Conservation (phyloP, 2,113 vertebrate genomes). For the Atlantisia rogersi region DNA sequence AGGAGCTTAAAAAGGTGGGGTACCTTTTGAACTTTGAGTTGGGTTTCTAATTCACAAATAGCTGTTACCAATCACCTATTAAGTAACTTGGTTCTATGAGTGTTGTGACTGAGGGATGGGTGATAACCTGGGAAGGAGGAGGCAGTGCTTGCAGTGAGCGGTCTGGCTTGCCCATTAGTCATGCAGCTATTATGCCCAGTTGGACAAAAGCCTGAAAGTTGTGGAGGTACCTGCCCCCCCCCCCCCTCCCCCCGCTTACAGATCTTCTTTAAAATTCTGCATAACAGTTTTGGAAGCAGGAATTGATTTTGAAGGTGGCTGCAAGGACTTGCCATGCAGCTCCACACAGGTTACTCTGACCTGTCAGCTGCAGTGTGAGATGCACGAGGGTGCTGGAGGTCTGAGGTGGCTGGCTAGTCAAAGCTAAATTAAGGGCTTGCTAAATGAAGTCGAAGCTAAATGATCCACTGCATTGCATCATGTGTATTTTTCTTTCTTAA, state of each 20-base stretch:
- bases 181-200: rapidly evolving
- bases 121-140: background rate
- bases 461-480: background rate
- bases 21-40: background rate
- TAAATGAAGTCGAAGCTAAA: background rate
- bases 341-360: rapidly evolving
- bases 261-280: background rate
- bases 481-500: background rate
- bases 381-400: rapidly evolving
- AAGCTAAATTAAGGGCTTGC: background rate
- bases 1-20: background rate
- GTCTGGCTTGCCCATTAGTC: background rate
- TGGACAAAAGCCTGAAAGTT: background rate
- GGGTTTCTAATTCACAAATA: background rate
- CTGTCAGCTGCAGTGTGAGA: rapidly evolving
- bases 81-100: background rate
- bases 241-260: too few relatives aligned
- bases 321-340: rapidly evolving
- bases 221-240: background rate
- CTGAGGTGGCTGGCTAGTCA: background rate
- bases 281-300: background rate
- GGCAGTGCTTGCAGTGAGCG: background rate
- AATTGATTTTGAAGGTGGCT: background rate
- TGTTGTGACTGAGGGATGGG: background rate
- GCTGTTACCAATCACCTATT: background rate